Evolutionary conservation across 2,888 invertebrate species (phyloP), one percentile per base, ranked within the genome.

Genomic region (Pterostichus niger): DNA sequence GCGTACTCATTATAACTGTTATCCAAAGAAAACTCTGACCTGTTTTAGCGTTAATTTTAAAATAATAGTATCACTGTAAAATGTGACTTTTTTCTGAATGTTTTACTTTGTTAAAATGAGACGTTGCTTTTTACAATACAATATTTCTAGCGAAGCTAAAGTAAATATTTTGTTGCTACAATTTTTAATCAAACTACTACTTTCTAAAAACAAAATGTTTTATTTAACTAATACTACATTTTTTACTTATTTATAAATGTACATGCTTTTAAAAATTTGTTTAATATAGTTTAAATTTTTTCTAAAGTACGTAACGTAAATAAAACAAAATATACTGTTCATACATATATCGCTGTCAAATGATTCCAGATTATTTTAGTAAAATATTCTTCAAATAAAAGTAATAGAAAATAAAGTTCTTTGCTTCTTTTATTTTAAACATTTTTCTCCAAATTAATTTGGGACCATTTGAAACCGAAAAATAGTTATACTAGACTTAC

Each of bases 1-100:
- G 59, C 24, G 40, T 31, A 75, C 75, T 82, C 73, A 75, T 82
- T 82, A 82, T 75, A 82, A 82, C 61, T 59, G 82, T 61, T 82
- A 75, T 46, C n/a, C 56, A 82, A 82, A 82, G 73, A 75, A 82
- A 82, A 82, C 56, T 59, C 31, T 82, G 59, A 73, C 56, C 59
- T 61, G 46, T 75, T 59, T 64, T 75, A 82, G 75, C 59, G 59
- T 61, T 75, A 75, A 75, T 73, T 73, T 44, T 82, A 75, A 82
- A 82, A 75, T 82, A 82, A 82, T 82, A 64, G 52, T 52, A 46
- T 77, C 54, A 77, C 52, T 49, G 49, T 10, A 49, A 75, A 31
- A 52, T 33, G 49, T 44, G 10, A 15, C 68, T 71, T 71, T 71
- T 71, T 71, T 40, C 40, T 13, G 15, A 71, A 71, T 56, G 56